Base-by-base conservation (phyloP, 2,888 invertebrate species). In the Danaus chrysippus region DNA sequence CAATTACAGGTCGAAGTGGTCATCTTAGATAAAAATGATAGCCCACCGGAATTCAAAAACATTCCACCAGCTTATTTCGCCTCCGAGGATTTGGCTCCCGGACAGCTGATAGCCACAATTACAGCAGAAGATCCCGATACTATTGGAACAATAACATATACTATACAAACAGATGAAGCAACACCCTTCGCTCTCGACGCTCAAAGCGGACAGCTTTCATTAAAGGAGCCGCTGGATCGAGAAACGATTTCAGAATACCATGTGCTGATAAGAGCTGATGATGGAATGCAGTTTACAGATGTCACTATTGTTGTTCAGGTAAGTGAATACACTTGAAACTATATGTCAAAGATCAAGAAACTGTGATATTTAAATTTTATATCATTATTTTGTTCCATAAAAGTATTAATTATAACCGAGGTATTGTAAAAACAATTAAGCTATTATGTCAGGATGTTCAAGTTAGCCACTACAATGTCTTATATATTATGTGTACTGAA, bases 11-110 rank as follows among this genome's bases (percentile, higher is more conserved):
- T 97, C 73, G 94, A 93, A 83, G 94, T 98, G 71, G 94, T 93
- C 62, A 95, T 98, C 59, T 84, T 96, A 81, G 98, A 98, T 89
- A 96, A 95, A 86, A 98, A 98, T 84, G 98, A 98, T 91, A 97
- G 96, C 76, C 97, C 98, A n/a, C 98, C 98, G 3, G 93, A 94
- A 60, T 97, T 97, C 92, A 93, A 93, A 72, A 93, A 94, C 68
- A 93, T 94, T 43, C 95, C 95, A 13, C 88, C 94, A 72, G 93
- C 93, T 57, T 96, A 94, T 81, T 92, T 93, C 61, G 95, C 97
- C 1, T 96, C 97, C 1, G 97, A 98, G 82, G 97, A 97, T 81
- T 92, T 96, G 64, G 94, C 96, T 44, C 94, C 95, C 1, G 97
- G 96, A 9, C 95, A 96, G 75, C 86, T 93, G 44, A 94, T 98